Conservation (phyloP, 2,797 vertebrate genomes). For the Ceryle rudis region DNA sequence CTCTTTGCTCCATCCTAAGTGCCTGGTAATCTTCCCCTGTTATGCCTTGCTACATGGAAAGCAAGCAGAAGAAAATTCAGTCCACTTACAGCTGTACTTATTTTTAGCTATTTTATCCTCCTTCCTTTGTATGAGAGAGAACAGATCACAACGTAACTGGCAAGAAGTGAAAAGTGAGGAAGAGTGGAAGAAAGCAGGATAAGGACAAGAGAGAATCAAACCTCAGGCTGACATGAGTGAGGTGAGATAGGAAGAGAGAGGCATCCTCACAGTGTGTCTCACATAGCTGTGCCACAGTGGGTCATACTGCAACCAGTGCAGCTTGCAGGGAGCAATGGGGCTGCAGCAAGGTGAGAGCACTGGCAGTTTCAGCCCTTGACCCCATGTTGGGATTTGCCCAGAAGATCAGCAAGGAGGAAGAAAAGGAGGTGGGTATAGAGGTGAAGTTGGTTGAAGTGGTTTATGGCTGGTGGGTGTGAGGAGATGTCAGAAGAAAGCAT, state of each 20-base stretch:
- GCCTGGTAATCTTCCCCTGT: neutral
- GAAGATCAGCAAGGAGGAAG: neutral
- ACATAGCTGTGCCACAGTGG: neutral
- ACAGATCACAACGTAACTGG: neutral
- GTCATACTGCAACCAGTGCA: neutral
- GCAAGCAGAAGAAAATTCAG: neutral
- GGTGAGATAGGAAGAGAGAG: neutral
- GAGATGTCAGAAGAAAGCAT: neutral
- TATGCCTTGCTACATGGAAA: accelerated
- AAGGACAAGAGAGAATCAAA: neutral
- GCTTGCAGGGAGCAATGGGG: neutral
- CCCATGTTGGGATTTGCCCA: accelerated
- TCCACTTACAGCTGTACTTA: neutral
- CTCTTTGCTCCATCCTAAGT: accelerated
- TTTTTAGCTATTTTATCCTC: neutral
- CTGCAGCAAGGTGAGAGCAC: neutral
- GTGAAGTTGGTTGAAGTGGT: neutral
- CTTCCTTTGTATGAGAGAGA: neutral
- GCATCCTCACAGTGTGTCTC: neutral
- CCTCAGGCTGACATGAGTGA: neutral
- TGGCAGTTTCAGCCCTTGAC: neutral
- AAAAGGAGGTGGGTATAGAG: neutral
- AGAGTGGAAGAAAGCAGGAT: neutral
- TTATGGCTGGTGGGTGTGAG: neutral
- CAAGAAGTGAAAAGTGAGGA: neutral